These are phyloP conservation scores for Ophioninae sp. DNA, from an alignment of 2,888 invertebrate genomes.

Conservation along the genomic window DNA sequence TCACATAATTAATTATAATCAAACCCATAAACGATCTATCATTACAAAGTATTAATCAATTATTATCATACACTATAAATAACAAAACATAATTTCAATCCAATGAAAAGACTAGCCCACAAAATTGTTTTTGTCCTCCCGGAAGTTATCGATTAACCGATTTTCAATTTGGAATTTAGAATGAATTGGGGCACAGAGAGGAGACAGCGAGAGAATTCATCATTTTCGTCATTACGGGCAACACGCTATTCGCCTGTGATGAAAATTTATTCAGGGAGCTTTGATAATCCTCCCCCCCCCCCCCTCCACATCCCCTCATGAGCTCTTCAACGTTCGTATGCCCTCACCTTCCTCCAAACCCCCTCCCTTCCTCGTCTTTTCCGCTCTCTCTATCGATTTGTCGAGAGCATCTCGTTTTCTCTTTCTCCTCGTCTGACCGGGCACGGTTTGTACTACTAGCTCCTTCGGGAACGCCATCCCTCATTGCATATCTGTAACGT, in stretches of 20 bases:
- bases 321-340: slow-evolving; percentile 49
- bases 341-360: slow-evolving; percentile 38
- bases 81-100: no score
- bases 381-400: slow-evolving; percentile 43
- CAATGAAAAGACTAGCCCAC: no score
- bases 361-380: slow-evolving; percentile 47
- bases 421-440: slow-evolving; percentile 29
- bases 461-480: slow-evolving; percentile 30
- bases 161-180: background rate
- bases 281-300: slow-evolving; percentile 3
- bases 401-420: slow-evolving; percentile 15
- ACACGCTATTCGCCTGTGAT: slow-evolving; percentile 37
- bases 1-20: no score
- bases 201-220: slow-evolving; percentile 4
- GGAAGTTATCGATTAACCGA: background rate
- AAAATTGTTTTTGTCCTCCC: background rate
- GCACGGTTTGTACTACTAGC: slow-evolving; percentile 38
- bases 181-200: background rate
- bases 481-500: background rate
- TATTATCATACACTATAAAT: no score
- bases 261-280: slow-evolving; percentile 36
- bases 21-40: no score
- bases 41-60: no score
- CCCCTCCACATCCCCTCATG: background rate
- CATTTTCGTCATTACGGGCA: slow-evolving; percentile 44